These are phyloP conservation scores for Macrosiphum euphorbiae DNA, from an alignment of 2,888 invertebrate species.

Conservation along the genomic window DNA sequence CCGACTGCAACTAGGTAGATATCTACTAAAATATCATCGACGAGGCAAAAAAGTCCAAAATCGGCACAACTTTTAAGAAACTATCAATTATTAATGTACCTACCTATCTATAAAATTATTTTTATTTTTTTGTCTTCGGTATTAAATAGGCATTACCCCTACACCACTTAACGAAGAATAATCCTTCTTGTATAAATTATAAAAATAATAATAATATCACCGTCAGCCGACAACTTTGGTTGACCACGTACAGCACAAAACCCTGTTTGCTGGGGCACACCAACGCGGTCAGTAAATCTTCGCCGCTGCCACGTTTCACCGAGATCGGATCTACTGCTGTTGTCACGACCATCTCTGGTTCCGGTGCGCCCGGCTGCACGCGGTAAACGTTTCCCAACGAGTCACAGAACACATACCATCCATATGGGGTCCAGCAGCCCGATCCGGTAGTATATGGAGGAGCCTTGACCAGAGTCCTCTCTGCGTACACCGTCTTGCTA, in stretches of 20 bases:
- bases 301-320: background rate
- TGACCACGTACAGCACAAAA: background rate
- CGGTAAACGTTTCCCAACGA: slow-evolving; percentile 30
- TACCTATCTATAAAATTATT: no score
- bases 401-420: slow-evolving; percentile 53
- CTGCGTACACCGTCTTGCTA: background rate
- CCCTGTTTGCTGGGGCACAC: slow-evolving; percentile 31
- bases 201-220: background rate
- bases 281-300: background rate
- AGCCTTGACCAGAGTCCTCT: background rate
- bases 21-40: no score
- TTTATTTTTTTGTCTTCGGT: no score
- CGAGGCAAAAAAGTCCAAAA: no score
- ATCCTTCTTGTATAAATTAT: background rate
- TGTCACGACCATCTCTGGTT: background rate
- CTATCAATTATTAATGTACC: no score
- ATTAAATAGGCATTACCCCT: background rate
- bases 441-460: background rate
- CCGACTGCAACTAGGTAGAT: no score
- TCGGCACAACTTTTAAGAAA: no score
- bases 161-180: background rate
- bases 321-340: background rate
- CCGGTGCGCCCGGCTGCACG: background rate
- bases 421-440: slow-evolving; percentile 32
- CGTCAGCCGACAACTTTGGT: background rate